Percentiles rank a stretch among this genome's conserved stretches.
These are phyloP conservation scores for Drosophila histrio DNA, from an alignment of 2,888 invertebrate genomes.

Conservation along the genomic window DNA sequence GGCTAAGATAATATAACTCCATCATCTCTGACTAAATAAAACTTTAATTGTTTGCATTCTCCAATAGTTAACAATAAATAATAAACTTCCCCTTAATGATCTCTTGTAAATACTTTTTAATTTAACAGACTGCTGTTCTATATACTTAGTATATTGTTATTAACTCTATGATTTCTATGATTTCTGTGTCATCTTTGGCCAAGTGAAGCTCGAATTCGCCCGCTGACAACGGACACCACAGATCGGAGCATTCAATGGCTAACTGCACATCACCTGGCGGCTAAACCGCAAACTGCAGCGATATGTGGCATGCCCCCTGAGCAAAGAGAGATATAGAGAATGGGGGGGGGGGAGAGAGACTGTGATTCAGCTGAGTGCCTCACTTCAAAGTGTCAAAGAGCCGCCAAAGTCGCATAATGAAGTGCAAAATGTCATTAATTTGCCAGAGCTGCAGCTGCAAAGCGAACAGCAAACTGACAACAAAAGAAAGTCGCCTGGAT, in stretches of 20 bases:
- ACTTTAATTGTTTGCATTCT: no score
- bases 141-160: conserved; percentile 1
- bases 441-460: conserved; percentile 69
- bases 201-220: conserved; percentile 35
- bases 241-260: conserved; percentile 25
- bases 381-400: conserved; percentile 80
- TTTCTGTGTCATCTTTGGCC: conserved; percentile 33
- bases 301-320: conserved; percentile 34
- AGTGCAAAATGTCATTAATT: conserved; percentile 81
- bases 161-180: conserved; percentile 22
- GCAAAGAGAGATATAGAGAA: not conserved
- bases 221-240: conserved; percentile 18
- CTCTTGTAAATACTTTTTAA: not conserved
- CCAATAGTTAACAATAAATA: no score
- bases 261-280: conserved; percentile 74
- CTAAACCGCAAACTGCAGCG: conserved; percentile 53
- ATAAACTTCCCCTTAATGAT: not conserved
- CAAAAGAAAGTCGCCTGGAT: conserved; percentile 65
- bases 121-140: not conserved
- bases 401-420: conserved; percentile 77
- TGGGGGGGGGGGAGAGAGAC: conserved; percentile 6
- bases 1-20: no score
- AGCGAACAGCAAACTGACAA: conserved; percentile 47
- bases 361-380: conserved; percentile 71
- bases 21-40: no score